Evolutionary conservation across 2,797 vertebrate species (phyloP).

Genomic region (Sphaeramia orbicularis): DNA sequence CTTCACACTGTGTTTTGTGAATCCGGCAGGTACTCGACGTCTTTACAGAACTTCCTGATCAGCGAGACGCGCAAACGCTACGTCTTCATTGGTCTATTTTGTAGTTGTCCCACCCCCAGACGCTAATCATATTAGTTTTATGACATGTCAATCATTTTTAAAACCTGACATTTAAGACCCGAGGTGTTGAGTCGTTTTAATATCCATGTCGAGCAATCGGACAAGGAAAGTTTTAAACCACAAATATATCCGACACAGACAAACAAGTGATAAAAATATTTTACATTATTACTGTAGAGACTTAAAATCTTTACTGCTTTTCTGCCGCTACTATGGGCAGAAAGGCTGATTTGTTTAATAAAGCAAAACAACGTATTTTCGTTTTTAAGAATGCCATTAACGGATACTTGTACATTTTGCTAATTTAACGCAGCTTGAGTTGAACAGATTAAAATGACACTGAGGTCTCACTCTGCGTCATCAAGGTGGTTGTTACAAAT

Average conservation of each 20-base stretch:
- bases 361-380: background rate
- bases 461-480: conserved; percentile 6
- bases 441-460: accelerated
- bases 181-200: too few species aligned
- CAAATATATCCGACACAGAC: too few species aligned
- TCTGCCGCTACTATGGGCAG: background rate
- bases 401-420: background rate
- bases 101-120: background rate
- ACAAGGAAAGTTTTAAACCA: too few species aligned
- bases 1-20: too few species aligned
- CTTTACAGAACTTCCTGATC: conserved; percentile 68
- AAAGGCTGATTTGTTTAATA: background rate
- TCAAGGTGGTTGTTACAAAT: background rate
- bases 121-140: conserved; percentile 18
- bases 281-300: background rate
- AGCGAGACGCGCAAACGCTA: background rate
- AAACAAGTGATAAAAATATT: too few species aligned
- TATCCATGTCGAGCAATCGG: too few species aligned
- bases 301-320: background rate
- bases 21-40: background rate
- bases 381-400: too few species aligned
- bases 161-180: too few species aligned
- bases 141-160: conserved; percentile 49
- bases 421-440: background rate
- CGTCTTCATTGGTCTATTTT: conserved; percentile 57